Evolutionary conservation across 35 echinoderm and acorn worm genomes (phyloP), one percentile per base, ranked within the genome.

Genomic region (Apostichopus japonicus): DNA sequence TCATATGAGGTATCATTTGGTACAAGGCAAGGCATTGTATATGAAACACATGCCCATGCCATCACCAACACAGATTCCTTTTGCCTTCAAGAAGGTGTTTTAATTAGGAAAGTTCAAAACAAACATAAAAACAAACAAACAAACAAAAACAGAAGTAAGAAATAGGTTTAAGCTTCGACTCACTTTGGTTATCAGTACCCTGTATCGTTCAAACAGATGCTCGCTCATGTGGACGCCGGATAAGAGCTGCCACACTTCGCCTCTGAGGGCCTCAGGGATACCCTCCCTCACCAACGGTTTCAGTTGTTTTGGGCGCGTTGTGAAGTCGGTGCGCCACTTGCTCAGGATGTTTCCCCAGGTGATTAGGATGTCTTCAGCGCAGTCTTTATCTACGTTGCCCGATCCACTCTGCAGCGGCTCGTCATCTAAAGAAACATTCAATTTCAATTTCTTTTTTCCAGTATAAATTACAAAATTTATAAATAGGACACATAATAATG

Each of bases 201-300:
- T 80, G 86, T 98, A 98, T 23, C 96, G 92, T 77, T 96, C 96
- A 83, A 98, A 77, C 59, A 98, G 72, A 5, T 83, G 91, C 70
- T 96, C 91, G 75, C 93, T 93, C n/a, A 96, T 93, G 53, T 98
- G 95, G 19, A 96, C 95, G 58, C 97, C 93, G 17, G 95, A 91
- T n/a, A 98, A 87, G 21, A 98, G 90, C 77, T 98, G 97, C 97
- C 97, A 98, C 6, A 98, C 95, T 73, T 98, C 97, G 8, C 97
- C 97, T 55, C 97, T 58, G 7, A 98, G 86, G 11, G 97, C 97
- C 88, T 98, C 97, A 0, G 97, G 97, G 7, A 98, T 93, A 27
- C 97, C 91, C 79, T 98, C 96, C 6, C 97, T 91, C 4, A 98
- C 97, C 84, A 96, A 80, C 17, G 83, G 72, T 77, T 91, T 94